phyloP scores from a whole-genome alignment of 2,888 invertebrate genomes.

The Meteorus cinctellus region DNA sequence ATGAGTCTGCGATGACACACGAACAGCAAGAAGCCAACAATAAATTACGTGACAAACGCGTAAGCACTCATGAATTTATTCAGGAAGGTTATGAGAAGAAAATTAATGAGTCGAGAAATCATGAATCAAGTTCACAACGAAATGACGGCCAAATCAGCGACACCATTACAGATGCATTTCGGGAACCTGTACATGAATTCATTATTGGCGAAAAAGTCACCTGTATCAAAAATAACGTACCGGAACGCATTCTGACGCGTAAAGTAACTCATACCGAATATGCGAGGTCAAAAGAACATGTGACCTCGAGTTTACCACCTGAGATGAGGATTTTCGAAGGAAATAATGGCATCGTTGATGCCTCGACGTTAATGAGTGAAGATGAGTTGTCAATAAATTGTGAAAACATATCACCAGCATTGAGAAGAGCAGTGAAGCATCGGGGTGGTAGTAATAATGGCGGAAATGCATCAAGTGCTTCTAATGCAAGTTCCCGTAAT shows the following conservation, averaged over 20 bases:
- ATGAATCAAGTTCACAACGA: conserved; percentile 43
- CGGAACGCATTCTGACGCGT: conserved; percentile 72
- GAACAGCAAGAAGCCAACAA: conserved; percentile 54
- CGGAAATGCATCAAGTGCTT: conserved; percentile 71
- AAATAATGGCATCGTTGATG: conserved; percentile 72
- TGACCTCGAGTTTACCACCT: conserved; percentile 70
- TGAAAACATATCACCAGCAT: conserved; percentile 75
- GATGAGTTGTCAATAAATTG: conserved; percentile 78
- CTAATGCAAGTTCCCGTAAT: conserved; percentile 76
- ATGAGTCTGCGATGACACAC: conserved; percentile 57
- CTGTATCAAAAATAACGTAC: conserved; percentile 69
- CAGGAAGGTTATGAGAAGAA: conserved; percentile 65
- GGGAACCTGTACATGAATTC: conserved; percentile 70
- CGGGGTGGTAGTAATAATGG: conserved; percentile 67
- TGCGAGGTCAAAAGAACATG: conserved; percentile 64
- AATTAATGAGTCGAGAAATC: conserved; percentile 52
- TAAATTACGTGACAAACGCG: conserved; percentile 55
- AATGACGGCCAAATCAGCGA: conserved; percentile 51
- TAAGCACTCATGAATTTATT: conserved; percentile 59
- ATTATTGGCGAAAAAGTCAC: conserved; percentile 74
- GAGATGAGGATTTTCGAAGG: conserved; percentile 73
- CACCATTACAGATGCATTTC: conserved; percentile 41
- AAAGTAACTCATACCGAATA: conserved; percentile 75
- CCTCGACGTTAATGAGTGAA: conserved; percentile 71
- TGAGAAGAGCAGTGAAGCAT: conserved; percentile 74